Conservation (phyloP, 2,113 vertebrate species). For the Anguilla rostrata region DNA sequence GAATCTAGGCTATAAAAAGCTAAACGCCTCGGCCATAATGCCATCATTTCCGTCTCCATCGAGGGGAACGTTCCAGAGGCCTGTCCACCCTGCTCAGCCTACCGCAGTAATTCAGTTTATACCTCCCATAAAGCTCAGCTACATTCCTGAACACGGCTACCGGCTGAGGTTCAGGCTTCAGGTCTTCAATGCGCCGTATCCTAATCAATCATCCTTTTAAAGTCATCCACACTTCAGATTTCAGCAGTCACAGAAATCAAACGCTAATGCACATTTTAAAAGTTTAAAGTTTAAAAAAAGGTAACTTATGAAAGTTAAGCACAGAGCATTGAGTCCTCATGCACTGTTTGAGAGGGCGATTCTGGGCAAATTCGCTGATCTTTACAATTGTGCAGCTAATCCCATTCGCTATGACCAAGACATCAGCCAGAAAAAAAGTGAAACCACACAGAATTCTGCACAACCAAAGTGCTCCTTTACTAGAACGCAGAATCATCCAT, state of each 20-base stretch:
- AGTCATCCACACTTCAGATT: no score
- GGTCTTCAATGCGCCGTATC: background rate
- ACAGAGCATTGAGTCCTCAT: background rate
- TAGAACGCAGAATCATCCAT: conserved; percentile 36
- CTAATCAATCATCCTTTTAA: background rate
- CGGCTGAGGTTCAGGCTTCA: no score
- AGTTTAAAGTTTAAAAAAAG: no score
- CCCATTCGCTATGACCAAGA: background rate
- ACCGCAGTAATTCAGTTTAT: conserved; percentile 21
- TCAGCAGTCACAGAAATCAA: no score
- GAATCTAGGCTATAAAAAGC: background rate
- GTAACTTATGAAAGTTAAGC: background rate
- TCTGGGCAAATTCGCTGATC: background rate
- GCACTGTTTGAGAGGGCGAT: background rate
- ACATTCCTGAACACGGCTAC: background rate
- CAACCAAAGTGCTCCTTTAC: conserved; percentile 30
- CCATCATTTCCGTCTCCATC: conserved; percentile 23
- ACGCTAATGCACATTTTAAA: no score
- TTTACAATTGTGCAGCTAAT: background rate
- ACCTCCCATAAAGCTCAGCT: conserved; percentile 22
- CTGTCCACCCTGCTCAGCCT: conserved; percentile 4
- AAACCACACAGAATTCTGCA: background rate
- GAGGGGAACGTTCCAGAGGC: conserved; percentile 1
- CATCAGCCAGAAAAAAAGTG: background rate
- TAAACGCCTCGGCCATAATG: background rate